Evolutionary conservation across 2,888 invertebrate genomes (phyloP).

Genomic region (Galerucella pusilla): DNA sequence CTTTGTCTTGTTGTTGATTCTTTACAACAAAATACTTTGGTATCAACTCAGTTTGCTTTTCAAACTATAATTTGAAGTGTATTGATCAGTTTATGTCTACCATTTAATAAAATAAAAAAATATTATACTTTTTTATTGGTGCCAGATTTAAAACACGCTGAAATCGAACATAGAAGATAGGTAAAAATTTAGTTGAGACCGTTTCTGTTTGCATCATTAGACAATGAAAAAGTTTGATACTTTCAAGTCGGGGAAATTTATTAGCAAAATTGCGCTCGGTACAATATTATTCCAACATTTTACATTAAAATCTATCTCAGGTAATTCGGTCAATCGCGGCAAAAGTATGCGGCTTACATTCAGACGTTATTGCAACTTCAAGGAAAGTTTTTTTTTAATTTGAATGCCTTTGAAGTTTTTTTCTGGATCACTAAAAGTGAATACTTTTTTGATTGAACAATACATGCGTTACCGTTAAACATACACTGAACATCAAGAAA

Average conservation of each 20-base stretch:
- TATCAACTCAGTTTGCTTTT: not conserved
- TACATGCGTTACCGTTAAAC: no score
- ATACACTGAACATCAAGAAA: no score
- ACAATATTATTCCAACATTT: not conserved
- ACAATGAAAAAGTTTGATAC: no score
- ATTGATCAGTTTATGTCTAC: not conserved
- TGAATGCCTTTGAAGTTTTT: slow-evolving; percentile 27
- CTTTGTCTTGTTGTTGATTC: slow-evolving; percentile 5
- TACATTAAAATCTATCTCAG: not conserved
- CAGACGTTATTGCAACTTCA: slow-evolving; percentile 12
- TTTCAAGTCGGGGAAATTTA: not conserved
- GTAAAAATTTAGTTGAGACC: no score
- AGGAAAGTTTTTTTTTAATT: slow-evolving; percentile 25
- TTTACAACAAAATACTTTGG: slow-evolving; percentile 5
- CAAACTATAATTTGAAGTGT: not conserved
- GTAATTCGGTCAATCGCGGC: not conserved
- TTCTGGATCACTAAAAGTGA: slow-evolving; percentile 14
- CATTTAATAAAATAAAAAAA: not conserved
- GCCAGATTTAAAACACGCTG: no score
- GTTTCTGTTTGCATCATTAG: no score
- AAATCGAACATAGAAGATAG: no score
- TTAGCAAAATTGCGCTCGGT: not conserved
- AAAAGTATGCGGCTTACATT: not conserved
- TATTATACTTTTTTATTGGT: no score
- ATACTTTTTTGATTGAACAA: not conserved